Evolutionary conservation across 2,888 invertebrate species (phyloP).

Genomic region (Phaonia tiefii): DNA sequence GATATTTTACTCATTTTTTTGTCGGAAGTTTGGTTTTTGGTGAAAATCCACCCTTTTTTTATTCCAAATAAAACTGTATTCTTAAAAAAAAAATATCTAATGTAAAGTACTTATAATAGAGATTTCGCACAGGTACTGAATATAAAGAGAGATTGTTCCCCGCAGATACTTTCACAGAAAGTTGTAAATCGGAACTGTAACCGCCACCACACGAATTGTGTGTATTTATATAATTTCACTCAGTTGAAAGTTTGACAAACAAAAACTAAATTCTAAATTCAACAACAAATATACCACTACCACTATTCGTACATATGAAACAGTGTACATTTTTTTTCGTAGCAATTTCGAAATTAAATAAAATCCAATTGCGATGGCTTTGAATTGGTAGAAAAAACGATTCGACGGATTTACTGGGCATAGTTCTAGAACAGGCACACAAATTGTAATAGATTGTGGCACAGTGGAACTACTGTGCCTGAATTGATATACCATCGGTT

Average conservation of each 20-base stretch:
- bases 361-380: too few species aligned
- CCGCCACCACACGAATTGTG: slow-evolving; percentile 20
- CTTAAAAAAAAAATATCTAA: neutral
- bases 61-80: slow-evolving; percentile 10
- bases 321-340: too few species aligned
- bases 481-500: too few species aligned
- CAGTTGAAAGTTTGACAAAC: slow-evolving; percentile 18
- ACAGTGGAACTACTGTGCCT: too few species aligned
- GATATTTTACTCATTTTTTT: slow-evolving; percentile 54
- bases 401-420: too few species aligned
- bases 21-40: neutral
- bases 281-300: neutral
- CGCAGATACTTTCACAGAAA: slow-evolving; percentile 29
- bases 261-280: slow-evolving; percentile 21
- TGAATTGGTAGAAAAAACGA: too few species aligned
- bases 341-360: too few species aligned
- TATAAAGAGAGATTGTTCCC: neutral
- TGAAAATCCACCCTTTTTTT: slow-evolving; percentile 1
- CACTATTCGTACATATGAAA: neutral
- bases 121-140: slow-evolving; percentile 28
- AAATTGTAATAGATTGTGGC: too few species aligned
- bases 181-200: slow-evolving; percentile 41
- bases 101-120: slow-evolving; percentile 4
- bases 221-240: slow-evolving; percentile 56
- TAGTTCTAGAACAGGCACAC: too few species aligned